Base-by-base conservation (phyloP, 2,113 vertebrate genomes). In the Coracopsis vasa region DNA sequence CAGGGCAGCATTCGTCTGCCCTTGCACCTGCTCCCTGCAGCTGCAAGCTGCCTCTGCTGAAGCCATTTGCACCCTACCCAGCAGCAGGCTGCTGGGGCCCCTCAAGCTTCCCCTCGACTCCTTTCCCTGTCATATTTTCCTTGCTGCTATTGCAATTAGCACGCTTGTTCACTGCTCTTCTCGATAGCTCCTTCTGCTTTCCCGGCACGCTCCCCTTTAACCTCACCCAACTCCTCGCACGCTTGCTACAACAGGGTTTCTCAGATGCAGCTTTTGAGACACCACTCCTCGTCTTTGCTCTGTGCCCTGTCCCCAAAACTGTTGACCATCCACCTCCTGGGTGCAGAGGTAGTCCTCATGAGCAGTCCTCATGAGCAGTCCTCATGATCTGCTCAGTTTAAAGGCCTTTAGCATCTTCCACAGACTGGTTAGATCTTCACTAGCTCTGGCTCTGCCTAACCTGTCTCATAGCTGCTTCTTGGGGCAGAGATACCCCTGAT, bases 11-110 rank as follows among this genome's bases (percentile, higher is more conserved):
- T 96, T 92, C 89, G 96, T 97, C 97, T 96, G 96, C 94, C 96
- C 92, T 62, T 94, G 94, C 98, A 98, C 98, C 98, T 98, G 98
- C 97, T 98, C 88, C 87, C 88, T 98, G 81, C 98, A 98, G 98
- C 98, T 98, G 98, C 6, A 42, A 97, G 94, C 90, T 90, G 96
- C 96, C 93, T 97, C 98, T 97, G 97, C 96, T 97, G 96, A 98
- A 98, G 94, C 95, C 96, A 97, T 97, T 97, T 92, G 92, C 97
- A 97, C 97, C 96, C 94, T 81, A 97, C 96, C 95, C 96, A 98
- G 95, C 91, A 94, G 96, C 97, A 84, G 77, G 95, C 97, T 97
- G 97, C 97, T 33, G 91, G 95, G 97, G 97, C 97, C 98, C 97
- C 95, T 97, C 95, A 83, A 72, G 92, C 92, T 51, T 92, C 87